Evolutionary conservation across 2,888 invertebrate species (phyloP).

Genomic region (Sesamia inferens): DNA sequence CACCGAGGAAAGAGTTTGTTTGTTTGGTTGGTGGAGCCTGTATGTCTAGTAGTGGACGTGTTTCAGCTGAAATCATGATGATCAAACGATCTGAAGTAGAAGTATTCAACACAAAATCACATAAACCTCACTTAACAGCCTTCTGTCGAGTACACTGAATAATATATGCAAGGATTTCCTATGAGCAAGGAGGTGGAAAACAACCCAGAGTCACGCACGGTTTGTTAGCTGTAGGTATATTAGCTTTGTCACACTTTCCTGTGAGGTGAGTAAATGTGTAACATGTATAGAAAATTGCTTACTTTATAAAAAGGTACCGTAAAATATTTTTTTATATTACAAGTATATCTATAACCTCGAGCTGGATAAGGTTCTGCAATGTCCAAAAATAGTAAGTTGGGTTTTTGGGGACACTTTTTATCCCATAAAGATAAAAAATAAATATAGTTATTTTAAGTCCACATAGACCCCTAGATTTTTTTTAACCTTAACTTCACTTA

Average conservation of each 20-base stretch:
- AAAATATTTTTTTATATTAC: too few relatives aligned
- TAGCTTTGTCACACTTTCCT: conserved; percentile 9
- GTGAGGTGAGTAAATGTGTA: neutral
- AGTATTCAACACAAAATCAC: neutral
- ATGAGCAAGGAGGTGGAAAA: neutral
- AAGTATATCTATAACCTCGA: neutral
- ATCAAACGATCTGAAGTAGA: neutral
- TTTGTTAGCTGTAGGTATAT: neutral
- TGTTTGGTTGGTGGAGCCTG: too few relatives aligned
- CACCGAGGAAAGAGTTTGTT: too few relatives aligned
- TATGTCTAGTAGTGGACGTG: too few relatives aligned
- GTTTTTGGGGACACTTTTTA: neutral
- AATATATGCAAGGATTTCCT: conserved; percentile 2
- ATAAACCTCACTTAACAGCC: neutral
- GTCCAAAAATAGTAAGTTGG: neutral
- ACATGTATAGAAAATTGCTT: neutral
- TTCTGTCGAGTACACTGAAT: neutral
- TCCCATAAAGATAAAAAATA: neutral
- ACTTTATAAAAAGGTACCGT: neutral
- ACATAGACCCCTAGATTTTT: too few relatives aligned
- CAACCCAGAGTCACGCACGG: neutral
- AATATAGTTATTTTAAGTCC: too few relatives aligned
- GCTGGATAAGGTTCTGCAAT: neutral
- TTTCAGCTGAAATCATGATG: too few relatives aligned
- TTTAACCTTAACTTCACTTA: too few relatives aligned